phyloP scores from a whole-genome alignment of 2,113 vertebrate species.

The Brachypodius melanocephalos region DNA sequence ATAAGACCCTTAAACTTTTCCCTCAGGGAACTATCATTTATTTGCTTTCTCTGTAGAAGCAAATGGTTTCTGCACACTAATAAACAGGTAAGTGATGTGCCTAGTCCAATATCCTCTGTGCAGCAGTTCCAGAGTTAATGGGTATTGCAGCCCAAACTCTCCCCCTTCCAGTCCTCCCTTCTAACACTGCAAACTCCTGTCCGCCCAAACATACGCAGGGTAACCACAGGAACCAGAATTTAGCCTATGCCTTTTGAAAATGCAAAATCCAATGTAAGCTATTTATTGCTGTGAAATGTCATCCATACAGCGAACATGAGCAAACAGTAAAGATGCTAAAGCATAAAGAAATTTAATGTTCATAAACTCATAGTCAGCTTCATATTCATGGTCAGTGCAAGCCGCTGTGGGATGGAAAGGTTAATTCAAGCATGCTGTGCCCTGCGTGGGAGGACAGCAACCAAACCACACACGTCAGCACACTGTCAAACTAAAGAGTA shows the following conservation, averaged over 20 bases:
- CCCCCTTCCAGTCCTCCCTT: not conserved
- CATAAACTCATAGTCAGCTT: not conserved
- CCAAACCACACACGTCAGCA: not conserved
- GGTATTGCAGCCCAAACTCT: not conserved
- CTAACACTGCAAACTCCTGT: not conserved
- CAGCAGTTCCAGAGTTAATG: not conserved
- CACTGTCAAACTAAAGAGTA: not conserved
- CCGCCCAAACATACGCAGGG: not conserved
- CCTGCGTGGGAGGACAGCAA: not conserved
- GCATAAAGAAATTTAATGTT: not conserved
- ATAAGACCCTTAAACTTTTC: not conserved
- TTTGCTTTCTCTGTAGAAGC: not conserved
- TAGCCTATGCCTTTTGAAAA: not conserved
- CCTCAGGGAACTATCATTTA: not conserved
- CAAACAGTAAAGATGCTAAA: not conserved
- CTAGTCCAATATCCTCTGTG: not conserved
- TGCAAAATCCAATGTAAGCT: not conserved
- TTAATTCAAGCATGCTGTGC: fast-evolving
- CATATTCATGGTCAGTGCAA: not conserved
- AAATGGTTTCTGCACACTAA: not conserved
- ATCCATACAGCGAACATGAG: not conserved
- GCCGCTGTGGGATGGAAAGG: not conserved
- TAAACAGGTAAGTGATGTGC: not conserved
- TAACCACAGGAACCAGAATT: not conserved
- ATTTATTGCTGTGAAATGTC: not conserved